Conservation (phyloP, 2,113 vertebrate genomes). For the Prochilodus magdalenae region DNA sequence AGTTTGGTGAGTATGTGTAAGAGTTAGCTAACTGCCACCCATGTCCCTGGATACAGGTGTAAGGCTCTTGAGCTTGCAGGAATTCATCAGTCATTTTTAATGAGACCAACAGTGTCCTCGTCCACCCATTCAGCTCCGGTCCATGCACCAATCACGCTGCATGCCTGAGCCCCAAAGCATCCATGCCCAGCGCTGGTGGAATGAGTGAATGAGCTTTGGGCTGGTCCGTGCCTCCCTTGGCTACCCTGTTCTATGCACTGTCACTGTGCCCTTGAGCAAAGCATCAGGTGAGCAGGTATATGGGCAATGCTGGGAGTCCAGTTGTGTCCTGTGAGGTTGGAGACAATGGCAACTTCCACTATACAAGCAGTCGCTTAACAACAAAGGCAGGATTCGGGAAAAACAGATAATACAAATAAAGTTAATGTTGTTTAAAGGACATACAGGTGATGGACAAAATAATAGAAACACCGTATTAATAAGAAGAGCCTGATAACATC, state of each 20-base stretch:
- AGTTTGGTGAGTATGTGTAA: no score
- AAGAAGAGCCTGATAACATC: no score
- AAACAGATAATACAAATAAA: neutral
- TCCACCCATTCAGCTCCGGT: neutral
- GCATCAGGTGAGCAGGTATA: neutral
- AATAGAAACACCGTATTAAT: no score
- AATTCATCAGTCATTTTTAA: neutral
- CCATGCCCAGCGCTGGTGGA: neutral
- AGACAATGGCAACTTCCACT: neutral
- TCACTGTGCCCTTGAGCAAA: neutral
- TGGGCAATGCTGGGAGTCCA: neutral
- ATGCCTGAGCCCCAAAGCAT: neutral
- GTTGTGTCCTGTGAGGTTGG: neutral
- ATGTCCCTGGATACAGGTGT: neutral
- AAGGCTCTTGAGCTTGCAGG: neutral
- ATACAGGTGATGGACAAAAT: neutral
- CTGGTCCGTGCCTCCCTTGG: neutral
- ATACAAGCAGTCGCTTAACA: neutral
- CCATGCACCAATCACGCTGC: neutral
- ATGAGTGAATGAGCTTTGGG: slow-evolving; percentile 3
- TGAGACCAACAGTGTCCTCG: neutral
- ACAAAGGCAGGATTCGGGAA: neutral
- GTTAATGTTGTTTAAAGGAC: neutral
- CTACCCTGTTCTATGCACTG: neutral
- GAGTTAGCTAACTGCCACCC: no score